Percentiles rank a stretch among this genome's conserved stretches.
phyloP scores from a whole-genome alignment of 2,113 vertebrate species.

The Lamprotornis superbus region DNA sequence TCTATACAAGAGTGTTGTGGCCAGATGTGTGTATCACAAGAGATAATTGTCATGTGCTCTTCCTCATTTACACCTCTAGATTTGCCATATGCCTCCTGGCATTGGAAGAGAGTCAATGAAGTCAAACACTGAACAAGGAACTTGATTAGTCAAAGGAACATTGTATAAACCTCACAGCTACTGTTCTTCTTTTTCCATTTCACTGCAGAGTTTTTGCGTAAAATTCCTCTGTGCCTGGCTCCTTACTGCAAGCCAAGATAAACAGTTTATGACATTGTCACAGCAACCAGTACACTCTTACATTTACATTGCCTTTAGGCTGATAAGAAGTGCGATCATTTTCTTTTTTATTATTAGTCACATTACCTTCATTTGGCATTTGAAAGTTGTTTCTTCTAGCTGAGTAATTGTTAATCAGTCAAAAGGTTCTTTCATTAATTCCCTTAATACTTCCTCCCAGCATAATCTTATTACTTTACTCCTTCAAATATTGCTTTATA shows the following conservation, averaged over 20 bases:
- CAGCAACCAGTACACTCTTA: neutral
- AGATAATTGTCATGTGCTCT: neutral
- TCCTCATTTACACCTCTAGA: conserved; percentile 6
- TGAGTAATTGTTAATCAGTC: conserved; percentile 3
- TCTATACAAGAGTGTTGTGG: neutral
- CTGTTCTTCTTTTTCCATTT: neutral
- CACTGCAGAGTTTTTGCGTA: neutral
- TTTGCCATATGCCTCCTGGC: neutral
- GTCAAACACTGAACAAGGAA: neutral
- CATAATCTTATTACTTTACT: neutral
- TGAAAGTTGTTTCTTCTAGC: neutral
- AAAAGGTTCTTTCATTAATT: conserved; percentile 11
- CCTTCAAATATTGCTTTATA: conserved; percentile 1
- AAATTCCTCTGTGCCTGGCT: neutral
- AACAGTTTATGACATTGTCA: neutral
- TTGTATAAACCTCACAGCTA: neutral
- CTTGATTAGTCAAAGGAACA: neutral
- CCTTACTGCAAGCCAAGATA: neutral
- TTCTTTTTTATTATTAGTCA: conserved; percentile 3
- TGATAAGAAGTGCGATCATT: neutral
- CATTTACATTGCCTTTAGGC: neutral
- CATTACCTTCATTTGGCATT: neutral
- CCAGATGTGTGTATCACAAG: neutral
- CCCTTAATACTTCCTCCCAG: neutral
- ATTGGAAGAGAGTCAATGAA: neutral